Conservation (phyloP, 2,888 invertebrate species). For the Hirtodrosophila trivittata region DNA sequence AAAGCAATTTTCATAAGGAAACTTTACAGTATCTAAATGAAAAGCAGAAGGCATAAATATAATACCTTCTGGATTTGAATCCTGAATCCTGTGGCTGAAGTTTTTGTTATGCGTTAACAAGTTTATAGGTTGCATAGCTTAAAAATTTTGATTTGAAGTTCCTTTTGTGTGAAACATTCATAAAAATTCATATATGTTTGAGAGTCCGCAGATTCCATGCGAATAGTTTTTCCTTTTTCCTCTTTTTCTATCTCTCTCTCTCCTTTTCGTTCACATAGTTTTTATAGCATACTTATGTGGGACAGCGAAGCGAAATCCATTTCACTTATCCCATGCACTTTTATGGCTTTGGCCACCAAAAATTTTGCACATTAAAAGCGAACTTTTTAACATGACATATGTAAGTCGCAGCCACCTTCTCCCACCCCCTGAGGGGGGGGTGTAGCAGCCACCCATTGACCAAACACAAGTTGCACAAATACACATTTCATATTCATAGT, state of each 20-base stretch:
- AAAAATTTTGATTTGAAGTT: constrained; percentile 22
- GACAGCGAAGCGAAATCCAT: constrained; percentile 66
- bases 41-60: no score
- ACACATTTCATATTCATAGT: constrained; percentile 77
- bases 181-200: constrained; percentile 39
- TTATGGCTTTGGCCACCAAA: constrained; percentile 75
- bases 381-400: constrained; percentile 77
- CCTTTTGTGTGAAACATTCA: constrained; percentile 55
- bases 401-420: constrained; percentile 49
- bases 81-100: no score
- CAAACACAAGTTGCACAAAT: constrained; percentile 74
- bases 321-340: constrained; percentile 77
- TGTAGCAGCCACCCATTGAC: constrained; percentile 44
- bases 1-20: no score
- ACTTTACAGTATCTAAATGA: no score
- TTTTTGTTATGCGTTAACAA: no score
- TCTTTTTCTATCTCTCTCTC: background rate
- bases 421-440: no score
- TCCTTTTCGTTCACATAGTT: constrained; percentile 44
- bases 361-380: constrained; percentile 75
- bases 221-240: constrained; percentile 7
- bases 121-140: no score
- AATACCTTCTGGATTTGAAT: no score
- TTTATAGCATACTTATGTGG: constrained; percentile 75
- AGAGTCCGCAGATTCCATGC: constrained; percentile 21